Evolutionary conservation across 2,113 vertebrate genomes (phyloP).

Genomic region (Boleophthalmus pectinirostris): DNA sequence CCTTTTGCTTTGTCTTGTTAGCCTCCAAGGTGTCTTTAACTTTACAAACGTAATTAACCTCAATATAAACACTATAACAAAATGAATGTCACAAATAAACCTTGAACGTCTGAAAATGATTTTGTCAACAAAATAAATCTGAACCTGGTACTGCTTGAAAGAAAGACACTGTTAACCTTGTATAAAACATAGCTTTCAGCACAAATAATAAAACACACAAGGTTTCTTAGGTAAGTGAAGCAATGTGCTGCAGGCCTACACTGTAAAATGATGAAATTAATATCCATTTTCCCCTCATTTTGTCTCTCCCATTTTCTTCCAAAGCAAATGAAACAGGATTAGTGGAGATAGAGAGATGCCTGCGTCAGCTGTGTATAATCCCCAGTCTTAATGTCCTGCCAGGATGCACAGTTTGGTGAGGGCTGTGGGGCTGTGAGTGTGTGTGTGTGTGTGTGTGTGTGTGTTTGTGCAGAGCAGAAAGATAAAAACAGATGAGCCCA

Average conservation of each 20-base stretch:
- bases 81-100: not conserved
- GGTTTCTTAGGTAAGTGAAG: constrained; percentile 8
- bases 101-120: not conserved
- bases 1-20: not conserved
- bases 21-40: not conserved
- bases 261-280: constrained; percentile 50
- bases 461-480: not conserved
- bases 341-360: constrained; percentile 52
- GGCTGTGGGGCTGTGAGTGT: constrained; percentile 34
- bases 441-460: constrained; percentile 17
- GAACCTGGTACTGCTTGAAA: not conserved
- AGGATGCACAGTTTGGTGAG: constrained; percentile 54
- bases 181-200: not conserved
- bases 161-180: not conserved
- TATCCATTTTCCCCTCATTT: constrained; percentile 47
- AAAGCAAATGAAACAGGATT: constrained; percentile 74
- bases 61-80: not conserved
- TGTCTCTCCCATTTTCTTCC: constrained; percentile 40
- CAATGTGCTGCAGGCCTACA: constrained; percentile 29
- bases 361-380: constrained; percentile 70
- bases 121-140: not conserved
- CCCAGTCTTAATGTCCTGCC: constrained; percentile 65
- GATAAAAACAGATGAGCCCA: constrained; percentile 28
- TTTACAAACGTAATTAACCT: not conserved
- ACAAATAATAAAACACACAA: constrained; percentile 11